Evolutionary conservation across 2,113 vertebrate species (phyloP).

Genomic region (Suncus etruscus): DNA sequence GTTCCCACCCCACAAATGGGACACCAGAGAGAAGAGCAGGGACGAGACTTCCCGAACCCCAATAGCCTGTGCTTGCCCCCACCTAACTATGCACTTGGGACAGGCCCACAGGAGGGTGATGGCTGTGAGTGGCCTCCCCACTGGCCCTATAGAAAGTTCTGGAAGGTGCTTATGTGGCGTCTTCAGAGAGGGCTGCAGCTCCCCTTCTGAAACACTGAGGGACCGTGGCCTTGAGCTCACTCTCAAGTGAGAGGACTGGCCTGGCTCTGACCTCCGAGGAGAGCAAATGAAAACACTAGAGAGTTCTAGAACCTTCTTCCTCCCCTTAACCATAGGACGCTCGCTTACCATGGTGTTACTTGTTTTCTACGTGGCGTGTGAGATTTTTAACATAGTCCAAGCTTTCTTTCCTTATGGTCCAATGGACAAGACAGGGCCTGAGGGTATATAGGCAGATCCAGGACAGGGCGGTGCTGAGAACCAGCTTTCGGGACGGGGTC

Average conservation of each 20-base stretch:
- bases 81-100: neutral
- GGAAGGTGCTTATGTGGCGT: too few relatives aligned
- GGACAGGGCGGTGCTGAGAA: slow-evolving; percentile 16
- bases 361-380: slow-evolving; percentile 36
- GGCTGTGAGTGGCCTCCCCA: too few relatives aligned
- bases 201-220: neutral
- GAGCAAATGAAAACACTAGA: neutral
- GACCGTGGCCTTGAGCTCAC: neutral
- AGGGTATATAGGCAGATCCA: slow-evolving; percentile 35
- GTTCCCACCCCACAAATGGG: too few relatives aligned
- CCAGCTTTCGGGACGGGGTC: slow-evolving; percentile 17
- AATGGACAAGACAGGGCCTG: slow-evolving; percentile 59
- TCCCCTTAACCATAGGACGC: slow-evolving; percentile 43
- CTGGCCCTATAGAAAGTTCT: too few relatives aligned
- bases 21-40: too few relatives aligned
- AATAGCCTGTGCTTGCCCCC: too few relatives aligned
- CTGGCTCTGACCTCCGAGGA: neutral
- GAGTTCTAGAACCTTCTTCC: slow-evolving; percentile 13
- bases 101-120: too few relatives aligned
- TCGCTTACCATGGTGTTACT: slow-evolving; percentile 45
- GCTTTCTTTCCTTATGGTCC: slow-evolving; percentile 72
- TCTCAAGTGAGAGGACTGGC: neutral
- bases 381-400: slow-evolving; percentile 63
- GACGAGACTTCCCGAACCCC: too few relatives aligned
- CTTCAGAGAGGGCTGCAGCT: neutral